A percentile compares a stretch with the other conserved stretches of the same genome.
phyloP scores from a whole-genome alignment of 2,888 invertebrate species.

The Anthoptus insignis region DNA sequence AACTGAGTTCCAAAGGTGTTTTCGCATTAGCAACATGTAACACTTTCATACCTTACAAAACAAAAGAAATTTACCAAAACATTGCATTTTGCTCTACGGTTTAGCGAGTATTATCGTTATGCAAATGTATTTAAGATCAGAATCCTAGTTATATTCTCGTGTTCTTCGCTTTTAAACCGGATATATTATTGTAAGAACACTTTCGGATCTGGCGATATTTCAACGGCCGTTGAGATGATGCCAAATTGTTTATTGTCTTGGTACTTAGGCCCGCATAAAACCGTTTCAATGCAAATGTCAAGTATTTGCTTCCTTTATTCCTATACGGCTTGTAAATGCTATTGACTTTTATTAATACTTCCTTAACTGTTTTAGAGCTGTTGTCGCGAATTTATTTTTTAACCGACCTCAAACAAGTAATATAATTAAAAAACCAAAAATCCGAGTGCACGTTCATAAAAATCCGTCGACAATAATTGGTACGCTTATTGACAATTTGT shows the following conservation, averaged over 20 bases:
- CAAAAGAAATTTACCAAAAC: no score
- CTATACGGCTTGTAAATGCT: not conserved
- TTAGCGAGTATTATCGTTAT: not conserved
- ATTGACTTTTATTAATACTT: not conserved
- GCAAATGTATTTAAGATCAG: not conserved
- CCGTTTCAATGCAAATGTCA: slow-evolving; percentile 28
- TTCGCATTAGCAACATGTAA: no score
- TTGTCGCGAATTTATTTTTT: not conserved
- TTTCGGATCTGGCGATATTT: slow-evolving; percentile 35
- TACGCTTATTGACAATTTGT: no score
- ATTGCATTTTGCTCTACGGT: not conserved
- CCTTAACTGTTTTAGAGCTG: not conserved
- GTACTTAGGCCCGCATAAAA: slow-evolving; percentile 22
- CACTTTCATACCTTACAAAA: no score
- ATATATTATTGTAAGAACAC: slow-evolving; percentile 26
- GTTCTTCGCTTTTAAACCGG: slow-evolving; percentile 10
- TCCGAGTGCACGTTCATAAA: no score
- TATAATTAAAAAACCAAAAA: no score
- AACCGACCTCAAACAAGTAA: no score
- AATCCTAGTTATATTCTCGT: slow-evolving; percentile 7
- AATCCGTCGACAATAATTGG: no score
- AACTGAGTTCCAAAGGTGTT: no score
- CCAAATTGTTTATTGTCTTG: slow-evolving; percentile 36
- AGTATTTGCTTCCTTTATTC: slow-evolving; percentile 1
- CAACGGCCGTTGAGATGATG: slow-evolving; percentile 27